phyloP scores from a whole-genome alignment of 2,113 vertebrate species.

The Microtus pennsylvanicus region DNA sequence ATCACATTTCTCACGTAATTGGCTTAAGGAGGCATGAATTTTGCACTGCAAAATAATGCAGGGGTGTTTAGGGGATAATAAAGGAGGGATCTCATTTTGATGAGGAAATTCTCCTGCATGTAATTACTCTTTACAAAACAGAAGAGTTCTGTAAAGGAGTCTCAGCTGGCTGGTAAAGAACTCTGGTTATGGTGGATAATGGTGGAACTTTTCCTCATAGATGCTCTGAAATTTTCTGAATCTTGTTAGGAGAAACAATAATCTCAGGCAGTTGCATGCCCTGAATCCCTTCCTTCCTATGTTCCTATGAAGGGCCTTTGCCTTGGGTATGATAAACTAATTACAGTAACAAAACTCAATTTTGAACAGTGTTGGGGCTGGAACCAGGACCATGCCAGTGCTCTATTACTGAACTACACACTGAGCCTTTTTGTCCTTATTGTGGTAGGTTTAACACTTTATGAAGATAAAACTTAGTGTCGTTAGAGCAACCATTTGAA shows the following conservation, averaged over 20 bases:
- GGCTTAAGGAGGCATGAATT: constrained; percentile 63
- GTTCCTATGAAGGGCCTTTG: neutral
- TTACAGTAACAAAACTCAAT: neutral
- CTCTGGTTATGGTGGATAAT: neutral
- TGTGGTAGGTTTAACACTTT: neutral
- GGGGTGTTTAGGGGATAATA: constrained; percentile 62
- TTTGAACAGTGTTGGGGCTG: neutral
- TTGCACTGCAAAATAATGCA: constrained; percentile 70
- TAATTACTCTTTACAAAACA: constrained; percentile 68
- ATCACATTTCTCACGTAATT: constrained; percentile 70
- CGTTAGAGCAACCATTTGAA: neutral
- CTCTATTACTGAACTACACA: neutral
- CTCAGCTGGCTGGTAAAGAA: neutral
- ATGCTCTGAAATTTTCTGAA: neutral
- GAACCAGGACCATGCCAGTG: neutral
- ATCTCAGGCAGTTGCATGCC: neutral
- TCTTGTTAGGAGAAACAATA: neutral
- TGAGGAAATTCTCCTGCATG: constrained; percentile 55
- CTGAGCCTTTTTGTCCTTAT: neutral
- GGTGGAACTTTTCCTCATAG: neutral
- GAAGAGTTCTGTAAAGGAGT: constrained; percentile 35
- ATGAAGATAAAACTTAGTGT: neutral
- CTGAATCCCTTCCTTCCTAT: neutral
- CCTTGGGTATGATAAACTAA: neutral
- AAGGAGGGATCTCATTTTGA: constrained; percentile 56